Conservation (phyloP, 2,797 vertebrate genomes). For the Tarsius wallacei region DNA sequence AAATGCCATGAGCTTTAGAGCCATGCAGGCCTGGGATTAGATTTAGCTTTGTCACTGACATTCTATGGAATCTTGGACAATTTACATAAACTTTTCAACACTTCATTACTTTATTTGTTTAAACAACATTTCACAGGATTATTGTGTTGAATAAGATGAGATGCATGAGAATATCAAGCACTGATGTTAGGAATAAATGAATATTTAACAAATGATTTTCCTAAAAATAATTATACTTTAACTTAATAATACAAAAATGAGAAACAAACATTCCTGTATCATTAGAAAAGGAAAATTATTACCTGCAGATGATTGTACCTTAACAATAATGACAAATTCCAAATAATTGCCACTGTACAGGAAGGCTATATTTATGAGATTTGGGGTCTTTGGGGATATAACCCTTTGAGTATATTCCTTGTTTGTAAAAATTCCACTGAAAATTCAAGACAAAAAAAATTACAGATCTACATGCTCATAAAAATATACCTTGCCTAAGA, state of each 20-base stretch:
- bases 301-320: not conserved
- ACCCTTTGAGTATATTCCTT: not conserved
- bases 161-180: not conserved
- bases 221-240: not conserved
- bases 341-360: not conserved
- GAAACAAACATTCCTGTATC: not conserved
- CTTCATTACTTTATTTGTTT: not conserved
- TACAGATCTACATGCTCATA: not conserved
- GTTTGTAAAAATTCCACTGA: slow-evolving; percentile 58
- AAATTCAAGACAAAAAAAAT: slow-evolving; percentile 15
- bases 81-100: not conserved
- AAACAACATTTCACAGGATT: not conserved
- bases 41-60: not conserved
- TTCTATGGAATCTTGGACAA: not conserved
- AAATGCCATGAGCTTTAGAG: not conserved
- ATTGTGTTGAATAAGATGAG: not conserved
- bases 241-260: slow-evolving; percentile 13
- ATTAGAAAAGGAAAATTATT: slow-evolving; percentile 21
- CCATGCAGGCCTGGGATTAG: not conserved
- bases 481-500: not conserved
- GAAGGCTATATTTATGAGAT: slow-evolving; percentile 54
- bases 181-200: not conserved
- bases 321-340: not conserved
- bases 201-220: not conserved
- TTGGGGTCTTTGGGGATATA: slow-evolving; percentile 30